These are phyloP conservation scores for Aricia agestis DNA, from an alignment of 1,140 invertebrate species.

Conservation along the genomic window DNA sequence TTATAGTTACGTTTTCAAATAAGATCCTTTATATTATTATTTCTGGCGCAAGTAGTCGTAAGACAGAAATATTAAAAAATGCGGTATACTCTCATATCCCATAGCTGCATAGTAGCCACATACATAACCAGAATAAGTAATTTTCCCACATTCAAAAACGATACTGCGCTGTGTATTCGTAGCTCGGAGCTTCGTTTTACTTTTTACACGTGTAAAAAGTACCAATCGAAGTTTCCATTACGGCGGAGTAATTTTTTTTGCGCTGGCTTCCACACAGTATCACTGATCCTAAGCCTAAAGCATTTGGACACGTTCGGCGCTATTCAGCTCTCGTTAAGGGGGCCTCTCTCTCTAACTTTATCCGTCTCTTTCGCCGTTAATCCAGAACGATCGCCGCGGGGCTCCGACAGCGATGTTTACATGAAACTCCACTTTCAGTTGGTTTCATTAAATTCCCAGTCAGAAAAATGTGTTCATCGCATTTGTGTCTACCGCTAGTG, in stretches of 20 bases:
- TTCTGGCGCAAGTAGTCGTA: too few relatives aligned
- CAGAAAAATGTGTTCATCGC: conserved; percentile 12
- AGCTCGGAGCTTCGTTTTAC: not conserved
- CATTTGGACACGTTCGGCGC: conserved; percentile 33
- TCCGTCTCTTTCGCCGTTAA: conserved; percentile 26
- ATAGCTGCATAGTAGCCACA: not conserved
- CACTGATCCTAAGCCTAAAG: conserved; percentile 33
- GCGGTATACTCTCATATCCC: too few relatives aligned
- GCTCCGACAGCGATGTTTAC: conserved; percentile 39
- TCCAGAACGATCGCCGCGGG: conserved; percentile 41
- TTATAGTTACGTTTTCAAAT: too few relatives aligned
- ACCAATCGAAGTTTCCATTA: conserved; percentile 6
- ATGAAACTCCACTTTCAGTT: conserved; percentile 44
- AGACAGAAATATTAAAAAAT: too few relatives aligned
- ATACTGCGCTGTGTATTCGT: not conserved
- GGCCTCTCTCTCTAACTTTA: not conserved
- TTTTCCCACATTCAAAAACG: not conserved
- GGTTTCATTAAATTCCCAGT: conserved; percentile 17
- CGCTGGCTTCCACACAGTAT: conserved; percentile 28
- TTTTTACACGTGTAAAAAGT: conserved; percentile 12
- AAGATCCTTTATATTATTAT: too few relatives aligned
- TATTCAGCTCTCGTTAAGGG: conserved; percentile 20
- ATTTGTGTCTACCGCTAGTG: not conserved
- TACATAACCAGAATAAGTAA: not conserved
- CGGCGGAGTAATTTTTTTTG: conserved; percentile 23